A percentile compares a stretch with the other conserved stretches of the same genome.
phyloP scores from a whole-genome alignment of 1,140 invertebrate genomes.

The Babylonia areolata region DNA sequence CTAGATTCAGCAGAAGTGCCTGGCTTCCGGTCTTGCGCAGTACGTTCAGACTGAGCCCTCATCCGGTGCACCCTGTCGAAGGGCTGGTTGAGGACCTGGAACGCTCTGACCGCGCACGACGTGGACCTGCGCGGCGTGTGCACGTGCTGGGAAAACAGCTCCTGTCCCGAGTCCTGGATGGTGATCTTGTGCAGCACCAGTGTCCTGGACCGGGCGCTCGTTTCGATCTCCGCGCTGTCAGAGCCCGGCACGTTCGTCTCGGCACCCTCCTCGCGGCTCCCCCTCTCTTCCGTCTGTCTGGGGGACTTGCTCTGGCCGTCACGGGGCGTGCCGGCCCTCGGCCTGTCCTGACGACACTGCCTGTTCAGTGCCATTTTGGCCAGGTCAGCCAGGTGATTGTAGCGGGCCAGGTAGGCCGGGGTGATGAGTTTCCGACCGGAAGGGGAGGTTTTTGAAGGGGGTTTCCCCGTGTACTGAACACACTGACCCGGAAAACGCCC shows the following conservation, averaged over 20 bases:
- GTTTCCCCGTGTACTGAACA: background rate
- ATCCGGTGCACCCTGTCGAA: background rate
- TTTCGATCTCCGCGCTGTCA: background rate
- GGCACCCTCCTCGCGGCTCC: background rate
- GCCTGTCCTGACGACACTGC: background rate
- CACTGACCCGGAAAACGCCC: background rate
- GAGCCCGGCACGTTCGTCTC: background rate
- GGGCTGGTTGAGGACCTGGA: background rate
- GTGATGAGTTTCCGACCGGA: background rate
- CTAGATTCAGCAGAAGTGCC: background rate
- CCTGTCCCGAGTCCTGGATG: conserved; percentile 22
- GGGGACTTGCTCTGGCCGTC: background rate
- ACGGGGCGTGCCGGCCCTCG: background rate
- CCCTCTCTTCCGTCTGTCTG: background rate
- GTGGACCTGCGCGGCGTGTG: background rate
- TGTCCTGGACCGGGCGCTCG: background rate
- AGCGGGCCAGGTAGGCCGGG: conserved; percentile 1
- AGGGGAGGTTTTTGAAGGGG: background rate
- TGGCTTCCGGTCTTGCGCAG: background rate
- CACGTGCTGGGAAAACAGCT: background rate
- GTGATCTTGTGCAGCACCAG: conserved; percentile 34
- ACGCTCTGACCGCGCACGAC: background rate
- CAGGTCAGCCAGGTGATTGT: conserved; percentile 21
- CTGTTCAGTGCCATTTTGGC: background rate
- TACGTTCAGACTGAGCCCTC: background rate